Evolutionary conservation across 2,888 invertebrate species (phyloP).

Genomic region (Reticulitermes lucifugus): DNA sequence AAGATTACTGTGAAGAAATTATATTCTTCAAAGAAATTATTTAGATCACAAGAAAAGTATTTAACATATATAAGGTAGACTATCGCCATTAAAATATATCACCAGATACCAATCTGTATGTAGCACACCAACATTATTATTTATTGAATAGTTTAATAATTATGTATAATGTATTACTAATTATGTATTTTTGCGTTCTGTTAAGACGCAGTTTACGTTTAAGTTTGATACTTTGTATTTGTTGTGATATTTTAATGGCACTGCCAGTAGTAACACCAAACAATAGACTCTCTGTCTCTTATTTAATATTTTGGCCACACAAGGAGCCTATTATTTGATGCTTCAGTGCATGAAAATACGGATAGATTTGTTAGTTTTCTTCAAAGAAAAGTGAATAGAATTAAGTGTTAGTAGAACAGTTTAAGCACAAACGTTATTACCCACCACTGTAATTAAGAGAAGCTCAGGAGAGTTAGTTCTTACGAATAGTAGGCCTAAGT

Average conservation of each 20-base stretch:
- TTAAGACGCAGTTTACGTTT: too few species aligned
- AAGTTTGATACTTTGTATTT: background rate
- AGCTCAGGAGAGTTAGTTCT: background rate
- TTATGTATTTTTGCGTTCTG: too few species aligned
- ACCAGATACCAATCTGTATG: background rate
- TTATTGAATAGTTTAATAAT: too few species aligned
- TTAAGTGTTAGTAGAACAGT: background rate
- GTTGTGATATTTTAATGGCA: background rate
- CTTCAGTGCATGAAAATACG: background rate
- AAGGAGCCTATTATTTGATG: background rate
- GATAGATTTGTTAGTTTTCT: background rate
- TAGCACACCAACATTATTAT: too few species aligned
- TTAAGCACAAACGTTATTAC: background rate
- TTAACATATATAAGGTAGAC: background rate
- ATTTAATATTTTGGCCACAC: background rate
- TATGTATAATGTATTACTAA: background rate
- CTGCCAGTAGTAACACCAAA: background rate
- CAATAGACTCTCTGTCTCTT: background rate
- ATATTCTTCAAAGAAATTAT: background rate
- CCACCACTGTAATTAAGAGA: background rate
- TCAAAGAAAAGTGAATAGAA: background rate
- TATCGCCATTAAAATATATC: background rate
- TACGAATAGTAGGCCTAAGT: background rate
- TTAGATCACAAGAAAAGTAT: slow-evolving; percentile 15
- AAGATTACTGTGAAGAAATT: background rate